Conservation (phyloP, 2,888 invertebrate species). For the Pterostichus niger region DNA sequence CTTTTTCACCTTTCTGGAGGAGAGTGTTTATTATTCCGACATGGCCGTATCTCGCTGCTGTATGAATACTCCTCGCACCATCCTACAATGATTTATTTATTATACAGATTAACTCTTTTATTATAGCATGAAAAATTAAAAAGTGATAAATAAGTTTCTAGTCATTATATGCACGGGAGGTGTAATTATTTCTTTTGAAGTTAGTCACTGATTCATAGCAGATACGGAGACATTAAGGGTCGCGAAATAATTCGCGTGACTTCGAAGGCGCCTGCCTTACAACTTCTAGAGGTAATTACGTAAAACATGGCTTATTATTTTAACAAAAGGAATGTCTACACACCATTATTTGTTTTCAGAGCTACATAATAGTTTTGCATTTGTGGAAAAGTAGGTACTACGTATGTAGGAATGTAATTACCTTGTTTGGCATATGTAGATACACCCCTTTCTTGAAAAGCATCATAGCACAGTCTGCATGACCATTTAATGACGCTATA, state of each 20-base stretch:
- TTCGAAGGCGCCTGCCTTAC: constrained; percentile 17
- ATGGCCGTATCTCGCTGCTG: constrained; percentile 97
- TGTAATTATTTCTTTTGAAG: constrained; percentile 59
- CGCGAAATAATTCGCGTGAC: constrained; percentile 60
- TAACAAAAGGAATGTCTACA: constrained; percentile 28
- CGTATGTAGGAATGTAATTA: constrained; percentile 70
- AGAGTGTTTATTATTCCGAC: constrained; percentile 98
- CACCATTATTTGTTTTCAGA: constrained; percentile 21
- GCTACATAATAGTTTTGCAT: neutral
- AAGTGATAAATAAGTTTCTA: constrained; percentile 12
- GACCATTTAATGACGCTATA: constrained; percentile 97
- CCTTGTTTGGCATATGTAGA: constrained; percentile 99
- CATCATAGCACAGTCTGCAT: constrained; percentile 98
- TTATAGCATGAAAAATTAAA: neutral
- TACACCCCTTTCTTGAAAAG: constrained; percentile 99
- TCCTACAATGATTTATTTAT: constrained; percentile 79
- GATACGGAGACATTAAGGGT: constrained; percentile 44
- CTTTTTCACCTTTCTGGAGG: constrained; percentile 97
- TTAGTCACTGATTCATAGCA: constrained; percentile 56
- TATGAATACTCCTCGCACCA: constrained; percentile 98
- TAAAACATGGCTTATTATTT: constrained; percentile 42
- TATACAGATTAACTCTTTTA: constrained; percentile 14
- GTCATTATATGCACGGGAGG: constrained; percentile 41
- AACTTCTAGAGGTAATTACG: constrained; percentile 44
- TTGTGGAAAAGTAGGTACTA: constrained; percentile 14